These are phyloP conservation scores for Antheraea mylitta DNA, from an alignment of 1,140 invertebrate genomes.

Conservation along the genomic window DNA sequence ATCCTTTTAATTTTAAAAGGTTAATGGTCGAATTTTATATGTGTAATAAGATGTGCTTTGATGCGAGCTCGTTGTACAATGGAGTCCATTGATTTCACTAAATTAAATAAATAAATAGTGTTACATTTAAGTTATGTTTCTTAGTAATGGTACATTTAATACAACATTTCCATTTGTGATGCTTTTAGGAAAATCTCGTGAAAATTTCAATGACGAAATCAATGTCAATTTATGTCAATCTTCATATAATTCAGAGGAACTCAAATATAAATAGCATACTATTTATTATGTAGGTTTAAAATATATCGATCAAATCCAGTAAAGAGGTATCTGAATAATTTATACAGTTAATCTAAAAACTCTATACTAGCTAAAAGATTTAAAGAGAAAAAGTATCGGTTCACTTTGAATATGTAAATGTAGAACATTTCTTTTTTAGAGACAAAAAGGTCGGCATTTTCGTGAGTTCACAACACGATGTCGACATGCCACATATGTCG, in stretches of 20 bases:
- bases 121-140: no score
- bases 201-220: neutral
- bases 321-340: neutral
- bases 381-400: neutral
- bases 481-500: slow-evolving; percentile 17
- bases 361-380: neutral
- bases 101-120: no score
- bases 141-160: no score
- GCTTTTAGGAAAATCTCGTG: neutral
- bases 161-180: neutral
- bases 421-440: slow-evolving; percentile 11
- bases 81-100: no score
- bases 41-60: no score
- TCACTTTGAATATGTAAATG: neutral
- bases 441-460: slow-evolving; percentile 26
- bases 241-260: neutral
- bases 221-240: neutral
- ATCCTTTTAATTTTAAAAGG: no score
- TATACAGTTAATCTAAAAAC: no score
- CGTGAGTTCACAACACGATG: neutral
- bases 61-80: no score
- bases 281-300: neutral
- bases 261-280: neutral
- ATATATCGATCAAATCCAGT: neutral
- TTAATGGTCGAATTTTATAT: no score